These are phyloP conservation scores for Catalaphyllia jardinei DNA, from an alignment of 64 coral and sea anemone species.

Conservation along the genomic window DNA sequence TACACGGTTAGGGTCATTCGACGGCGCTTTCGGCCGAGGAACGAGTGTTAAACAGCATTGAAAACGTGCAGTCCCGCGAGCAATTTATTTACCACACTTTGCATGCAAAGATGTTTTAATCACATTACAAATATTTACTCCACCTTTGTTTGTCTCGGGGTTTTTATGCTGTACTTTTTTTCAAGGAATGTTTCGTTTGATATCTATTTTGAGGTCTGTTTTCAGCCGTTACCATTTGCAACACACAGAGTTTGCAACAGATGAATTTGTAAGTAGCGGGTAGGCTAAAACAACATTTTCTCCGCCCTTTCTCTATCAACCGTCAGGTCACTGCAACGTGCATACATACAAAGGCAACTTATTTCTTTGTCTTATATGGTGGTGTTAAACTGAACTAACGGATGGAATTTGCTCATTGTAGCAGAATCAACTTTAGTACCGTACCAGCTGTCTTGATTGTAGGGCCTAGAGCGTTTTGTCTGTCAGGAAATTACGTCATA, in stretches of 20 bases:
- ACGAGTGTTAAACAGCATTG: background rate
- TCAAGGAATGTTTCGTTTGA: background rate
- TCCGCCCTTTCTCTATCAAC: background rate
- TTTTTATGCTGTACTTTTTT: background rate
- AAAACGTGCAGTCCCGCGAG: background rate
- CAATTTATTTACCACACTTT: background rate
- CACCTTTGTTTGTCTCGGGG: background rate
- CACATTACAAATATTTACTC: slow-evolving; percentile 13
- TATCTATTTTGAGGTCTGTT: background rate
- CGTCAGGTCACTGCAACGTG: background rate
- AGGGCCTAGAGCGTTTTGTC: background rate
- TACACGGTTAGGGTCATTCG: background rate
- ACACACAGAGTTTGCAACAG: background rate
- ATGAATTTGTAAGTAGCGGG: background rate
- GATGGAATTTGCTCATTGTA: background rate
- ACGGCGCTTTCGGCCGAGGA: background rate
- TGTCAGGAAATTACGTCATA: background rate
- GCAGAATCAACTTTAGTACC: background rate
- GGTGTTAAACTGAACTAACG: background rate
- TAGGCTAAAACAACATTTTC: background rate
- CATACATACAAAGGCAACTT: background rate
- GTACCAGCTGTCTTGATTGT: too few relatives aligned
- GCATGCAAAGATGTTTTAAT: slow-evolving; percentile 2
- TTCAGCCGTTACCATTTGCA: background rate
- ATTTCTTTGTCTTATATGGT: background rate